A percentile compares a stretch with the other conserved stretches of the same genome.
phyloP scores from a whole-genome alignment of 2,888 invertebrate genomes.

The Saturnia japonica region DNA sequence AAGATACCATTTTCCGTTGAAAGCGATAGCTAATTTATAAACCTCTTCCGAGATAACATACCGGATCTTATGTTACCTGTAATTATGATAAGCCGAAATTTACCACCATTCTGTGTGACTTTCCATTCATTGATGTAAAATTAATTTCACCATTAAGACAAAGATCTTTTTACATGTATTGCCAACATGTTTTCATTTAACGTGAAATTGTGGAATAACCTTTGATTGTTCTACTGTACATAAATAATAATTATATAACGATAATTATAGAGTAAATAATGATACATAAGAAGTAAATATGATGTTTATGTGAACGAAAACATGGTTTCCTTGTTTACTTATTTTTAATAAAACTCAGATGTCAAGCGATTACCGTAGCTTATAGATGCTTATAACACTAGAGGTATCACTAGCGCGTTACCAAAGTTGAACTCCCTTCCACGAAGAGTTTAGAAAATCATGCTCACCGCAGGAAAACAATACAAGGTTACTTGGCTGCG shows the following conservation, averaged over 20 bases:
- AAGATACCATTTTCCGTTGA: not conserved
- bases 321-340: not conserved
- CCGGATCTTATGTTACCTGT: conserved; percentile 28
- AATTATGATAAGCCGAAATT: conserved; percentile 36
- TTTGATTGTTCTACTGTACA: not conserved
- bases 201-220: conserved; percentile 1
- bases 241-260: not conserved
- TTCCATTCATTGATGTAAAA: conserved; percentile 21
- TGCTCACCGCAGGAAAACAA: no score
- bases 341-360: not conserved
- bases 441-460: no score
- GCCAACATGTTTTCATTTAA: not conserved
- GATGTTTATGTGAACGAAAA: not conserved
- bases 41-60: conserved; percentile 19
- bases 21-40: conserved; percentile 27
- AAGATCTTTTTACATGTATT: conserved; percentile 3
- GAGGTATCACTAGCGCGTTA: no score
- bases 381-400: no score
- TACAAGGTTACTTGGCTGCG: no score
- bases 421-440: no score
- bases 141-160: conserved; percentile 19
- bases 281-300: not conserved
- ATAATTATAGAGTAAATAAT: not conserved
- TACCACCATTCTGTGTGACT: conserved; percentile 15
- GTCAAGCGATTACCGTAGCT: no score